Conservation (phyloP, 1,140 invertebrate genomes). For the Galleria mellonella region DNA sequence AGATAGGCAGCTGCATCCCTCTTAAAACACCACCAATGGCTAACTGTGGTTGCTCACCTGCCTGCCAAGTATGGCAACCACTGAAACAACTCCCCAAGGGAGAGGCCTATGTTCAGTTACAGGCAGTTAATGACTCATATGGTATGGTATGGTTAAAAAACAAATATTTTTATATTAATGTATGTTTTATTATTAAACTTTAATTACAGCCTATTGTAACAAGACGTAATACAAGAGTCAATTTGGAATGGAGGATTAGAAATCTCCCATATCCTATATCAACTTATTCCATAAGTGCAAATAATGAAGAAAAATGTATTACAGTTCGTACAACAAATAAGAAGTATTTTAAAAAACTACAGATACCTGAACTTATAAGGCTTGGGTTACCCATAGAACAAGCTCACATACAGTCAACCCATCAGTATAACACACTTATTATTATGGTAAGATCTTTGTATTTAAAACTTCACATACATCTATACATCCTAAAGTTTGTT, state of each 20-base stretch:
- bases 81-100: no score
- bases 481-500: no score
- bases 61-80: no score
- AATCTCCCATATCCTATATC: conserved; percentile 84
- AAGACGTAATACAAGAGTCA: conserved; percentile 82
- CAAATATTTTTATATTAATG: no score
- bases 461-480: conserved; percentile 7
- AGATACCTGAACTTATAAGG: conserved; percentile 81
- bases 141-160: no score
- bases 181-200: no score
- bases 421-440: conserved; percentile 86
- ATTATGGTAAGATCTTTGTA: conserved; percentile 77
- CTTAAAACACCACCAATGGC: no score
- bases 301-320: conserved; percentile 78
- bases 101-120: no score
- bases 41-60: no score
- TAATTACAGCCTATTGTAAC: conserved; percentile 80
- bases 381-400: conserved; percentile 78
- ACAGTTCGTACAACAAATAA: conserved; percentile 84
- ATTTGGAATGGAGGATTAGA: conserved; percentile 87
- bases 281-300: conserved; percentile 80
- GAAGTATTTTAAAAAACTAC: conserved; percentile 87
- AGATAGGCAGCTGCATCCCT: no score
- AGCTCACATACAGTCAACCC: conserved; percentile 77
- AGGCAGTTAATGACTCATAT: no score